Percentiles rank a stretch among this genome's conserved stretches.
Evolutionary conservation across 2,888 invertebrate species (phyloP).

Genomic region (Timandra comae): DNA sequence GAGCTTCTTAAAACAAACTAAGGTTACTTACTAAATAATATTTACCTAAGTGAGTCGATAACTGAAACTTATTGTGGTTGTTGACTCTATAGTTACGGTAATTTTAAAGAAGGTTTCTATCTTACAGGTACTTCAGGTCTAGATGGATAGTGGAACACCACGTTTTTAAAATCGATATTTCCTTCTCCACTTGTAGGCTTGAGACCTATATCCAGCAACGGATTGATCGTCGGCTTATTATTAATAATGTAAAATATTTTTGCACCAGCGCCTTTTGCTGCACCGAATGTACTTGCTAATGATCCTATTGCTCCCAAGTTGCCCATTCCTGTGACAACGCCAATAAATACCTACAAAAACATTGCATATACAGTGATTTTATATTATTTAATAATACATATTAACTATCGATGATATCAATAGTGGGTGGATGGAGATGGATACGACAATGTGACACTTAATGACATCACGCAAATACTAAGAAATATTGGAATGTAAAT

Average conservation of each 20-base stretch:
- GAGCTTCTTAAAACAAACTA: too few relatives aligned
- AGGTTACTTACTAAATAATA: too few relatives aligned
- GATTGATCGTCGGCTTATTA: slow-evolving; percentile 82
- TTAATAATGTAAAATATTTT: slow-evolving; percentile 85
- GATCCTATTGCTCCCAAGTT: slow-evolving; percentile 28
- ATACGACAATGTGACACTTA: too few relatives aligned
- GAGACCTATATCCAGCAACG: slow-evolving; percentile 77
- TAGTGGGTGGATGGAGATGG: too few relatives aligned
- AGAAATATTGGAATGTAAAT: too few relatives aligned
- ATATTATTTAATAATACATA: too few relatives aligned
- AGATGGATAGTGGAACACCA: slow-evolving; percentile 86
- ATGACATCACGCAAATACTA: too few relatives aligned
- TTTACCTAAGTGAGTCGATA: too few relatives aligned
- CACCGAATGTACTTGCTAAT: slow-evolving; percentile 81
- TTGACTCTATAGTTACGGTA: too few relatives aligned
- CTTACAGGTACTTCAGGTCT: slow-evolving; percentile 81
- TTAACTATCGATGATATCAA: too few relatives aligned
- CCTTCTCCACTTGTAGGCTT: slow-evolving; percentile 73
- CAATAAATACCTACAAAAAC: slow-evolving; percentile 50
- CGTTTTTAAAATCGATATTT: slow-evolving; percentile 80
- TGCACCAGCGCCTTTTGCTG: slow-evolving; percentile 85
- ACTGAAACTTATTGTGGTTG: too few relatives aligned
- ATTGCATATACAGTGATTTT: too few relatives aligned
- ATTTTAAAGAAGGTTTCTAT: slow-evolving; percentile 20
- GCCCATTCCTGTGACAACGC: slow-evolving; percentile 54